phyloP scores from a whole-genome alignment of 2,113 vertebrate genomes.

The Tympanuchus pallidicinctus region DNA sequence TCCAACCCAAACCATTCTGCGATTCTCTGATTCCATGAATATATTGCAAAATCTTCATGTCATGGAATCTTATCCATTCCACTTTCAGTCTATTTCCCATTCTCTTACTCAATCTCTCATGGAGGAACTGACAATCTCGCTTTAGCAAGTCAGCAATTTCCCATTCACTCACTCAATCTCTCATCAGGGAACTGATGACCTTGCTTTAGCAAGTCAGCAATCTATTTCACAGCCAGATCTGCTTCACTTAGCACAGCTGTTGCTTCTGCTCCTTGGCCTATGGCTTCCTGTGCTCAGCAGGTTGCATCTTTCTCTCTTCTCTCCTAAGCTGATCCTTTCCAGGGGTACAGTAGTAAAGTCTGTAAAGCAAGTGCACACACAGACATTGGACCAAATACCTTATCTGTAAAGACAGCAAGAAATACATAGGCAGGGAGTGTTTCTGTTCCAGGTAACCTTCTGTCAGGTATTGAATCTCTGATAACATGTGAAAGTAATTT shows the following conservation, averaged over 20 bases:
- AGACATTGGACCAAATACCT: slow-evolving; percentile 37
- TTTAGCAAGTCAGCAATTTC: not conserved
- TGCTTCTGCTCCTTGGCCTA: not conserved
- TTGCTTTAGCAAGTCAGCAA: not conserved
- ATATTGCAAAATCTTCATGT: not conserved
- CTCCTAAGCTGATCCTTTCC: not conserved
- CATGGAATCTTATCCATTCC: not conserved
- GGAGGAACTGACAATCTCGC: not conserved
- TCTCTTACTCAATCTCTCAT: not conserved
- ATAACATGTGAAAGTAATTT: not conserved
- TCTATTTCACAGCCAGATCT: not conserved
- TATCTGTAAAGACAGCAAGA: not conserved
- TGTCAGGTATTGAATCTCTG: not conserved
- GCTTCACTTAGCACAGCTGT: not conserved
- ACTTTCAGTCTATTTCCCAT: not conserved
- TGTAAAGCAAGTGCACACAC: not conserved
- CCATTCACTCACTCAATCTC: not conserved
- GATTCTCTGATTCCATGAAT: not conserved
- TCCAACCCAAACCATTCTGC: no score
- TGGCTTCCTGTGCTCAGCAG: not conserved
- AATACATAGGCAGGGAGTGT: not conserved
- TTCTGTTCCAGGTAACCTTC: not conserved
- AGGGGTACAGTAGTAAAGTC: not conserved
- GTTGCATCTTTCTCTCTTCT: not conserved
- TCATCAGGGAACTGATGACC: not conserved